Evolutionary conservation across 1,140 invertebrate species (phyloP).

Genomic region (Bombus terrestris): DNA sequence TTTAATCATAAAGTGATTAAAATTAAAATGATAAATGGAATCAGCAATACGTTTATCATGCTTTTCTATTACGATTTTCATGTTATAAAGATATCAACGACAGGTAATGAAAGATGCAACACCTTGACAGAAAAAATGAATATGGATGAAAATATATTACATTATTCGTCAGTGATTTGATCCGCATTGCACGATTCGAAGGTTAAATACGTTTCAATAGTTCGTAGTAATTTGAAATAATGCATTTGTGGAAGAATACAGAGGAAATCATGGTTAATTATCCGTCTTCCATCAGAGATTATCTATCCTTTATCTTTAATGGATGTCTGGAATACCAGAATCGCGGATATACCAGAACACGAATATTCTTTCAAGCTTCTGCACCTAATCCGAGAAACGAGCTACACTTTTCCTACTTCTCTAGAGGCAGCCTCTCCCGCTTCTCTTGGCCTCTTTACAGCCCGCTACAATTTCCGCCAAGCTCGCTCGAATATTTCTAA

Average conservation of each 20-base stretch:
- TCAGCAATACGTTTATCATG: no score
- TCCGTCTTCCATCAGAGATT: neutral
- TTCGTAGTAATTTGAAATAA: neutral
- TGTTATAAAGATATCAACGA: neutral
- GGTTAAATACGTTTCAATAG: neutral
- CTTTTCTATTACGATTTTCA: no score
- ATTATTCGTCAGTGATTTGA: neutral
- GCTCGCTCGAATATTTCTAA: slow-evolving; percentile 41
- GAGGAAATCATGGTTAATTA: neutral
- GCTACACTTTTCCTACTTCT: neutral
- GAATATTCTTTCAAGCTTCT: neutral
- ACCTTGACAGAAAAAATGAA: no score
- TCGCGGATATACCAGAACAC: neutral
- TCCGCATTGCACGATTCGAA: neutral
- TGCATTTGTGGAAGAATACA: neutral
- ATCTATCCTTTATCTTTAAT: neutral
- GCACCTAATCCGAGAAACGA: neutral
- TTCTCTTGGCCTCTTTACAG: neutral
- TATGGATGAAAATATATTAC: neutral
- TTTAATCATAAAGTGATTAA: neutral
- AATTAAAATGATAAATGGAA: no score
- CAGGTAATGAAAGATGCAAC: neutral
- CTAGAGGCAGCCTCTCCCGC: no score
- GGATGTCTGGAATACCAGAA: neutral
- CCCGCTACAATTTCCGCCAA: neutral